phyloP scores from a whole-genome alignment of 2,888 invertebrate species.

The Gari tellinella region DNA sequence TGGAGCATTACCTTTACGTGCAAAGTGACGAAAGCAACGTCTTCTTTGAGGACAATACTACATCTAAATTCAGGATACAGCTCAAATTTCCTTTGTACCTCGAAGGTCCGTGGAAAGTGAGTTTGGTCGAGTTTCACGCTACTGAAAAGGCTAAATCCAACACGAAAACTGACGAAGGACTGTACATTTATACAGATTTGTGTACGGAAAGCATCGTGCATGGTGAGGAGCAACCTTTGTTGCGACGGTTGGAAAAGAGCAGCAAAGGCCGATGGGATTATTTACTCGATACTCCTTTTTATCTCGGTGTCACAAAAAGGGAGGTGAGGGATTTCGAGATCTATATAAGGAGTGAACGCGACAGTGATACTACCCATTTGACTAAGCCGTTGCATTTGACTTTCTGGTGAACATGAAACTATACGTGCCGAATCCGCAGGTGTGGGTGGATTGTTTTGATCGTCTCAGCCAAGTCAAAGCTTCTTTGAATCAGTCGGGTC shows the following conservation, averaged over 20 bases:
- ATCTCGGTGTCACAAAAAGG: slow-evolving; percentile 15
- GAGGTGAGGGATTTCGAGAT: slow-evolving; percentile 19
- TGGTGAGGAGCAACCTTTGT: slow-evolving; percentile 22
- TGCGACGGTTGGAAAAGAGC: slow-evolving; percentile 24
- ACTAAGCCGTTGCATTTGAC: slow-evolving; percentile 18
- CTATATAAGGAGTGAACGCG: slow-evolving; percentile 13
- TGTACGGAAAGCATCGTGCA: slow-evolving; percentile 22
- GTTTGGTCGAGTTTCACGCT: slow-evolving; percentile 17
- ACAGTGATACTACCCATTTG: slow-evolving; percentile 8
- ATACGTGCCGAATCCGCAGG: slow-evolving; percentile 47
- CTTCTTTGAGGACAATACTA: slow-evolving; percentile 18
- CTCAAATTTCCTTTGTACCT: slow-evolving; percentile 27
- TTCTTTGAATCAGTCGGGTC: slow-evolving; percentile 13
- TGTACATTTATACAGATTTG: slow-evolving; percentile 20
- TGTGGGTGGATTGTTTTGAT: slow-evolving; percentile 34
- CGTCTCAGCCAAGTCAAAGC: slow-evolving; percentile 13
- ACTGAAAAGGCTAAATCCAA: slow-evolving; percentile 17
- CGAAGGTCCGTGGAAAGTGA: slow-evolving; percentile 18
- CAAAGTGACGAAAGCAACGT: slow-evolving; percentile 34
- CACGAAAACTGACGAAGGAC: slow-evolving; percentile 5
- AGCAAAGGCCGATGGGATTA: slow-evolving; percentile 22
- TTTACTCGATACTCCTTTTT: slow-evolving; percentile 13
- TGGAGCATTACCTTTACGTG: slow-evolving; percentile 26
- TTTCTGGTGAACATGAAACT: slow-evolving; percentile 20
- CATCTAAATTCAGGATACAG: slow-evolving; percentile 21